phyloP scores from a whole-genome alignment of 2,113 vertebrate species.

The Mobula hypostoma region DNA sequence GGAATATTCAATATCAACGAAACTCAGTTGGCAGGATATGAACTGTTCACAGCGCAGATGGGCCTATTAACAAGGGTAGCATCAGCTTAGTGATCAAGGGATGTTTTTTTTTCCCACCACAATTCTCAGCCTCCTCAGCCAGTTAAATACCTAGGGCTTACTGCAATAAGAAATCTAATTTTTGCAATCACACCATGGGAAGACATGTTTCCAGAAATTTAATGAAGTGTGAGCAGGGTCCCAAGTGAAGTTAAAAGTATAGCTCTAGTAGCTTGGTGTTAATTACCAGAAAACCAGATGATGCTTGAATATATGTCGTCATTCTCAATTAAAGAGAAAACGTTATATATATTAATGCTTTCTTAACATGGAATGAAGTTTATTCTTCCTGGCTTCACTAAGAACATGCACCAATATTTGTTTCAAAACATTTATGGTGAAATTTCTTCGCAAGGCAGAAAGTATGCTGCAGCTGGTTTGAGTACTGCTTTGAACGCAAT shows the following conservation, averaged over 20 bases:
- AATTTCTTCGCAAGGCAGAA: neutral
- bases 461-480: neutral
- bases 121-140: conserved; percentile 8
- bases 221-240: neutral
- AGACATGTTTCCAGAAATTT: neutral
- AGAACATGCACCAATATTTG: neutral
- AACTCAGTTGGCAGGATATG: neutral
- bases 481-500: neutral
- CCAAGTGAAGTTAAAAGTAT: neutral
- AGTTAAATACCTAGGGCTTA: neutral
- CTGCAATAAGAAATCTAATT: conserved; percentile 23
- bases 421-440: neutral
- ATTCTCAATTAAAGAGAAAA: neutral
- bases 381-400: neutral
- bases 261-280: neutral
- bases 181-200: neutral
- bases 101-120: neutral
- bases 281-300: conserved; percentile 29
- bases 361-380: neutral
- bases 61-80: neutral
- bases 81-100: neutral
- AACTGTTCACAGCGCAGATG: conserved; percentile 31
- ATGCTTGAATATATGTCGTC: too few relatives aligned
- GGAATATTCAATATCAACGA: neutral
- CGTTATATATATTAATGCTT: neutral